Evolutionary conservation across 1,140 invertebrate species (phyloP).

Genomic region (Eriosoma lanigerum): DNA sequence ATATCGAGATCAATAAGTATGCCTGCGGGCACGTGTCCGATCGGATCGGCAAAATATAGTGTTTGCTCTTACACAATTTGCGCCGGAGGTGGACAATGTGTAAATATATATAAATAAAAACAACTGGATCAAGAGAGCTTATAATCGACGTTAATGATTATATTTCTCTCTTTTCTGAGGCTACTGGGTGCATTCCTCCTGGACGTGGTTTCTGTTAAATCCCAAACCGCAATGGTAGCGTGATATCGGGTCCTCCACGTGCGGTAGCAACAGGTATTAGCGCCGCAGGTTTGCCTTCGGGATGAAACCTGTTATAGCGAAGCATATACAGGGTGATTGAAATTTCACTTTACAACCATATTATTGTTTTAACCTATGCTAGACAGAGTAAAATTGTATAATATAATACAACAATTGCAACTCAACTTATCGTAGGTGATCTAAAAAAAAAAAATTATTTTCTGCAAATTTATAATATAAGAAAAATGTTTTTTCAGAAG

Average conservation of each 20-base stretch:
- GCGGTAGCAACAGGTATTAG: not conserved
- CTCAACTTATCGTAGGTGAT: too few species aligned
- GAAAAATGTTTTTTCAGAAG: too few species aligned
- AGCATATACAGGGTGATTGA: too few species aligned
- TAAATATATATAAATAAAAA: not conserved
- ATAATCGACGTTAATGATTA: not conserved
- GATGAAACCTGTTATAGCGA: conserved; percentile 1
- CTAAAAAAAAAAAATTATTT: too few species aligned
- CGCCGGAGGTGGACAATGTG: conserved; percentile 26
- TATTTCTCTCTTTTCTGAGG: not conserved
- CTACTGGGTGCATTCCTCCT: conserved; percentile 13
- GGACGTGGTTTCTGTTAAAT: not conserved
- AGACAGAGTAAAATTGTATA: too few species aligned
- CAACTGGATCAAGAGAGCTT: not conserved
- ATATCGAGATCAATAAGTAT: conserved; percentile 11
- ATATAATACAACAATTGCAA: too few species aligned
- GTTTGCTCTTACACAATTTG: not conserved
- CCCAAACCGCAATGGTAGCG: not conserved
- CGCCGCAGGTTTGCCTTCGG: not conserved
- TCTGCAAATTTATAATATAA: too few species aligned
- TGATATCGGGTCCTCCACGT: not conserved
- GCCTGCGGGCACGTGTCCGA: conserved; percentile 24
- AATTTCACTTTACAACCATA: too few species aligned
- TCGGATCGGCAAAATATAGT: not conserved
- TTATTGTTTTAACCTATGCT: too few species aligned